A percentile compares a stretch with the other conserved stretches of the same genome.
Evolutionary conservation across 2,888 invertebrate species (phyloP).

Genomic region (Microctonus aethiopoides): DNA sequence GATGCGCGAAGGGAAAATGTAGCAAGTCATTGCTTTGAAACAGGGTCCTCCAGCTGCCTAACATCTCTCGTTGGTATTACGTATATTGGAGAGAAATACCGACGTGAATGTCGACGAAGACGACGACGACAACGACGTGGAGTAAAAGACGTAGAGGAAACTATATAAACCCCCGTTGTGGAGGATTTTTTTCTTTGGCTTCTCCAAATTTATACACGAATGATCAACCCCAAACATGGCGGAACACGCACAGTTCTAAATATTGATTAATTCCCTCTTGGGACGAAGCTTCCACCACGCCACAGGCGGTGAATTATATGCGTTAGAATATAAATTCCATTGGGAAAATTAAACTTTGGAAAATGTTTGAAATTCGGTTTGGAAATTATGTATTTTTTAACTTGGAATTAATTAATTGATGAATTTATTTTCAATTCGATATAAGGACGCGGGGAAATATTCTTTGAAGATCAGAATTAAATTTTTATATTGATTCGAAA

Average conservation of each 20-base stretch:
- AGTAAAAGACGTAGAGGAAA: neutral
- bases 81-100: neutral
- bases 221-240: slow-evolving; percentile 55
- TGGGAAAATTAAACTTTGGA: neutral
- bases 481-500: neutral
- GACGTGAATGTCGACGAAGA: neutral
- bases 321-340: neutral
- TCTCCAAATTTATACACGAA: slow-evolving; percentile 5
- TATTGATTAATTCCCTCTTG: slow-evolving; percentile 65
- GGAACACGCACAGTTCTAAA: slow-evolving; percentile 62
- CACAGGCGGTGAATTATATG: neutral
- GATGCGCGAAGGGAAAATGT: slow-evolving; percentile 54
- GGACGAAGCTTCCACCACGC: slow-evolving; percentile 38
- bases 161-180: neutral
- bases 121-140: neutral
- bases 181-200: neutral
- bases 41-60: slow-evolving; percentile 41
- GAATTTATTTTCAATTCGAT: too few relatives aligned
- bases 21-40: slow-evolving; percentile 62
- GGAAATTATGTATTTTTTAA: too few relatives aligned
- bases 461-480: too few relatives aligned
- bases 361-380: too few relatives aligned
- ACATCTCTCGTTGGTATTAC: slow-evolving; percentile 41
- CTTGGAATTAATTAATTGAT: too few relatives aligned
- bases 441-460: too few relatives aligned